Evolutionary conservation across 2,113 vertebrate genomes (phyloP).

Genomic region (Erinaceus europaeus): DNA sequence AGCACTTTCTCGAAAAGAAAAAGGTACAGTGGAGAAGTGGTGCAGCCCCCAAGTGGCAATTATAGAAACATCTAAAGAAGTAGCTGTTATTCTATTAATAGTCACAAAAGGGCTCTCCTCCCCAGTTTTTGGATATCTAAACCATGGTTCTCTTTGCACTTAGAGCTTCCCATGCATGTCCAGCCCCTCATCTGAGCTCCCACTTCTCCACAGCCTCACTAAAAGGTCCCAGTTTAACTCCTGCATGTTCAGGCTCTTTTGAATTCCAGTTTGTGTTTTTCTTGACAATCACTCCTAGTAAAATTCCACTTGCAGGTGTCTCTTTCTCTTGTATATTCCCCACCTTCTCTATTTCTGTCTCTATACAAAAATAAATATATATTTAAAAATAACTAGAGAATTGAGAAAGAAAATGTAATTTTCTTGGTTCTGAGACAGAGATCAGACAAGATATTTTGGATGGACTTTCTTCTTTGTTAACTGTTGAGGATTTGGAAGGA

Average conservation of each 20-base stretch:
- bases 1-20: slow-evolving; percentile 53
- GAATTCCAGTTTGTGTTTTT: slow-evolving; percentile 49
- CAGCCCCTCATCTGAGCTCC: neutral
- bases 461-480: neutral
- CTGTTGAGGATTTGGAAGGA: neutral
- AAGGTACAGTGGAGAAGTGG: neutral
- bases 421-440: neutral
- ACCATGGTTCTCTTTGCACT: neutral
- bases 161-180: neutral
- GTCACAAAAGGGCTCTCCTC: neutral
- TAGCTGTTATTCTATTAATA: slow-evolving; percentile 38
- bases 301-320: slow-evolving; percentile 27
- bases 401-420: slow-evolving; percentile 25
- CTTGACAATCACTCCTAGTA: slow-evolving; percentile 39
- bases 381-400: neutral
- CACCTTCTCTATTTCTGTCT: too few species aligned
- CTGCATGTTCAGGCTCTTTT: slow-evolving; percentile 54
- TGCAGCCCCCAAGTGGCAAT: slow-evolving; percentile 4
- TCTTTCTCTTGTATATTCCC: too few species aligned
- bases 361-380: slow-evolving; percentile 41
- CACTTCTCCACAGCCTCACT: neutral
- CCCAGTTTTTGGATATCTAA: neutral
- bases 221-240: neutral
- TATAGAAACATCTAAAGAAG: slow-evolving; percentile 59
- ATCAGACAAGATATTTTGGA: neutral